Base-by-base conservation (phyloP, 92 coral and sea anemone species). In the Zoanthus gigantus region DNA sequence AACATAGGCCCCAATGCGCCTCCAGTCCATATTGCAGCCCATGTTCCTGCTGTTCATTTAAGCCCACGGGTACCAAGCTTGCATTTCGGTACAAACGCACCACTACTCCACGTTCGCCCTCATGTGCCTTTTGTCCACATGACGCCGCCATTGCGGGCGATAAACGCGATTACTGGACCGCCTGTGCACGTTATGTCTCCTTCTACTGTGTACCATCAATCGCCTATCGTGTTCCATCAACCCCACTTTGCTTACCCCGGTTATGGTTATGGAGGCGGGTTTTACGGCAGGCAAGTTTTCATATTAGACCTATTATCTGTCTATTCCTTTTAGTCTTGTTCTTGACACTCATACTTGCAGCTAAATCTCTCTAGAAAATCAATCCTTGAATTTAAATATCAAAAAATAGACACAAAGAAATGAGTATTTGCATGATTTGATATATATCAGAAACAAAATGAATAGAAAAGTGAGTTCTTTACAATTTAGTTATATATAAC, bases 1-100 rank as follows among this genome's bases (percentile, higher is more conserved):
- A 95, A 97, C 85, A 97, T 97, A 63, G 99, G 99, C 32, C 99
- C 99, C 37, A 96, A 97, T 84, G 99, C 99, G 57, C 99, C 99
- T 66, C 99, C 99, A 14, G 99, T 97, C 69, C 99, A 97, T 77
- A 95, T 97, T 76, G 98, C 95, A 34, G 97, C 99, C 0, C 99
- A 97, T 82, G 99, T 97, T 9, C 99, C 99, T 1, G 97, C 99
- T 11, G 93, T 97, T 17, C 99, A 97, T 87, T 91, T 97, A 56
- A 94, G 99, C 79, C 99, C 99, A 32, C 82, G 98, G 83, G 94
- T 97, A 46, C 99, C 99, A 52, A 97, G 97, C 78, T 96, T 97
- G 79, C 99, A 97, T 85, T 96, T 95, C 54, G 99, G 99, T n/a
- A 97, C 99, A 46, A 96, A 95, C 79, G 99, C 99, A 7, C 99